These are phyloP conservation scores for Montipora capitata DNA, from an alignment of 92 coral and sea anemone species.

Conservation along the genomic window DNA sequence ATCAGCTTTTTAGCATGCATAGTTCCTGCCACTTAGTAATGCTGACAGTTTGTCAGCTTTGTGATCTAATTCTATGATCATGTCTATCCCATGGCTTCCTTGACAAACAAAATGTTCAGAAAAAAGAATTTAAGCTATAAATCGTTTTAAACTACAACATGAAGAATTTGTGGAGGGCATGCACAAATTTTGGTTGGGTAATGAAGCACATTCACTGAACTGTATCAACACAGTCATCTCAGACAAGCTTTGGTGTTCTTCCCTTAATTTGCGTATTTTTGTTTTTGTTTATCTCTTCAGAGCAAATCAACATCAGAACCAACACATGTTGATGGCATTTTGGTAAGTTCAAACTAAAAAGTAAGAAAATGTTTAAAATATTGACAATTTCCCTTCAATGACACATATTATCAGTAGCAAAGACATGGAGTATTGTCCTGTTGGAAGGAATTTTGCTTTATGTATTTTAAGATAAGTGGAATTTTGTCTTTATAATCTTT, in stretches of 20 bases:
- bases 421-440: neutral
- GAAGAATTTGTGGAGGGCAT: conserved; percentile 42
- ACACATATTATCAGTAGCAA: neutral
- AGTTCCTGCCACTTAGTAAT: conserved; percentile 23
- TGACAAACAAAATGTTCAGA: neutral
- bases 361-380: neutral
- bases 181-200: conserved; percentile 41
- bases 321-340: conserved; percentile 59
- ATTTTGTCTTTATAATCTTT: neutral
- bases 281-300: conserved; percentile 14
- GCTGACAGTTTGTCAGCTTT: conserved; percentile 26
- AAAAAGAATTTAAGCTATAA: neutral
- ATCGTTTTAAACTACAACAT: neutral
- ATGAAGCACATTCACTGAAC: neutral
- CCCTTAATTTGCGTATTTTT: neutral
- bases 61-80: neutral
- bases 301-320: conserved; percentile 35
- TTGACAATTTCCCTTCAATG: neutral
- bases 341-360: conserved; percentile 41
- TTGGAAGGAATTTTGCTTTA: neutral
- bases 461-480: neutral
- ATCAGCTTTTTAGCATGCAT: conserved; percentile 42
- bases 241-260: neutral
- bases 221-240: neutral
- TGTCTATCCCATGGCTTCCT: neutral